A percentile compares a stretch with the other conserved stretches of the same genome.
Evolutionary conservation across 2,113 vertebrate species (phyloP).

Genomic region (Empidonax traillii): DNA sequence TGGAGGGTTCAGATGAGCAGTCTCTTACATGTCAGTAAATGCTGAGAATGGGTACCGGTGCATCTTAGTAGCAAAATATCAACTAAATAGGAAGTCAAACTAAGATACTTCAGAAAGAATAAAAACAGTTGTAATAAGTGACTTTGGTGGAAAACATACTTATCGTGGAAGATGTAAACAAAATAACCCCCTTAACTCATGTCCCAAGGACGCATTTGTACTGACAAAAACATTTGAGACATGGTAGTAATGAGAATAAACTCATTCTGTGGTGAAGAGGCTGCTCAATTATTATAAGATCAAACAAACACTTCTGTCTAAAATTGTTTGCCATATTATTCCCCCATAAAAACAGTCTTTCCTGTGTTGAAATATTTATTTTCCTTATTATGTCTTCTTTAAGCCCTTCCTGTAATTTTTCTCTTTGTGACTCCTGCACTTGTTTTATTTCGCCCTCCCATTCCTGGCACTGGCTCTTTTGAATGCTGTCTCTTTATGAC

Average conservation of each 20-base stretch:
- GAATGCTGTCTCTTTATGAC: background rate
- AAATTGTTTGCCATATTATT: background rate
- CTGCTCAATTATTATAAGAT: background rate
- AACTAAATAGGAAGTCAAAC: background rate
- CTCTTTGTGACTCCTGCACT: background rate
- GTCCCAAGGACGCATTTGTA: background rate
- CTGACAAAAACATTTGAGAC: background rate
- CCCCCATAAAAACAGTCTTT: background rate
- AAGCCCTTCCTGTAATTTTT: background rate
- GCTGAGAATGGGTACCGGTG: background rate
- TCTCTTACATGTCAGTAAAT: fast-evolving
- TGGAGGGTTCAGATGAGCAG: background rate
- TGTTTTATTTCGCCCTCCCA: background rate
- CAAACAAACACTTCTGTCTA: background rate
- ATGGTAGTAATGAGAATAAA: background rate
- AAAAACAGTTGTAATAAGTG: background rate
- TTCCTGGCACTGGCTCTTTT: background rate
- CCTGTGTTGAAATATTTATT: background rate
- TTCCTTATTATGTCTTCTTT: background rate
- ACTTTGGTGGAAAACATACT: background rate
- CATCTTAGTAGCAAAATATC: background rate
- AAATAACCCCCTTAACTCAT: background rate
- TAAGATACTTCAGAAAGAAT: background rate
- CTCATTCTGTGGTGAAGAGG: background rate
- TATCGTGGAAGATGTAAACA: background rate